Evolutionary conservation across 2,113 vertebrate genomes (phyloP), one percentile per base, ranked within the genome.

Genomic region (Pterocles orientalis): DNA sequence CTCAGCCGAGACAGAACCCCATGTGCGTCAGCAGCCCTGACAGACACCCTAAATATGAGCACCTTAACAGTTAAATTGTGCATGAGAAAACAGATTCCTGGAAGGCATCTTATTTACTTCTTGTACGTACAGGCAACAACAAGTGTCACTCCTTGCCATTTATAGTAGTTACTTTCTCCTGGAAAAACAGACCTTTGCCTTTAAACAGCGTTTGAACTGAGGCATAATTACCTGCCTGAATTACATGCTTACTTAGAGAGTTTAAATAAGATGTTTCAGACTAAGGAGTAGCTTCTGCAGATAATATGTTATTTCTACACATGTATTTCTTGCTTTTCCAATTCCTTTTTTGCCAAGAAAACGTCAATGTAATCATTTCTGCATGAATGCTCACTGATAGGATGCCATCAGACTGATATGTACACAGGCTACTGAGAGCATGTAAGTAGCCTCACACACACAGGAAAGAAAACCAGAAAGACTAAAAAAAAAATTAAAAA

Each of bases 201-300:
- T 96, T 87, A 77, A 88, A 68, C 28, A 77, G 33, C 31, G 15
- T 24, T 80, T 79, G 39, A 47, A 90, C 88, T 57, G 90, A 80
- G 45, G 25, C 39, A 39, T 50, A 62, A 70, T 45, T 68, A 48
- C 26, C 14, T 72, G 29, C 18, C 50, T 47, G 31, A 64, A 53
- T 54, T 81, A 18, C 14, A 39, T 14, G 9, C 56, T 78, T 86
- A 62, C 78, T 54, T 48, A n/a, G 33, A 68, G 23, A 82, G 19
- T 33, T 72, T 41, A 43, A 45, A 48, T 24, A 69, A 92, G 50
- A 53, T 21, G 8, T 83, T 93, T 90, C 75, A 72, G 60, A 45
- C 9, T 79, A 43, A 61, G n/a, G 24, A 76, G 24, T 82, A 61
- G n/a, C 16, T 33, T 58, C 29, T 43, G 25, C 41, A 76, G 26